Percentiles rank a stretch among this genome's conserved stretches.
Conservation (phyloP, 2,113 vertebrate genomes). For the Oreotrochilus melanogaster region DNA sequence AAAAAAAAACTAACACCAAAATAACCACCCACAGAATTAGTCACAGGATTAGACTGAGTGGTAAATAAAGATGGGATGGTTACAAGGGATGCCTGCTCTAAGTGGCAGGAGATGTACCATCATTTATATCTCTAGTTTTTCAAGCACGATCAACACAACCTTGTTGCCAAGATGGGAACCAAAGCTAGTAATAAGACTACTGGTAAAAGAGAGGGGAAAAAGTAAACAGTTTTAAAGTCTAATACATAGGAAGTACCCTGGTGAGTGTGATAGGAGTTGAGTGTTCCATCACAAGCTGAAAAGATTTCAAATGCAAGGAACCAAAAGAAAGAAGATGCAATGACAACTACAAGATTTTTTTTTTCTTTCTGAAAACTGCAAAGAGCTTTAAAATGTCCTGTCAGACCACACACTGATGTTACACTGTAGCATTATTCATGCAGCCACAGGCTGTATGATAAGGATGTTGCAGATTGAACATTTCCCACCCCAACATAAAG, state of each 20-base stretch:
- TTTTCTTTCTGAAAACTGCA: neutral
- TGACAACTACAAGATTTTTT: neutral
- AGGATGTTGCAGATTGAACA: neutral
- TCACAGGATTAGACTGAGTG: neutral
- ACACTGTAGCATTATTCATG: neutral
- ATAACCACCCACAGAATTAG: neutral
- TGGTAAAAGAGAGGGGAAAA: neutral
- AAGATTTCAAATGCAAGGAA: neutral
- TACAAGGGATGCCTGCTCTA: neutral
- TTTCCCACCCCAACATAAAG: neutral
- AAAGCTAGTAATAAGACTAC: neutral
- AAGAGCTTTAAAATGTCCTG: neutral
- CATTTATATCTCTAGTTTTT: neutral
- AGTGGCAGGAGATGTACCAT: neutral
- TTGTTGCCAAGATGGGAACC: neutral
- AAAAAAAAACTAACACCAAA: neutral
- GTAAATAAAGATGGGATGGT: neutral
- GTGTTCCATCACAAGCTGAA: neutral
- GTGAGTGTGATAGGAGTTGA: neutral
- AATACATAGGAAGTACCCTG: neutral
- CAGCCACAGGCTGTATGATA: neutral
- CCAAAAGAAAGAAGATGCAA: neutral
- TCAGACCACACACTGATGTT: conserved; percentile 11
- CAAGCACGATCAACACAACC: neutral
- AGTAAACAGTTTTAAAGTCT: neutral